phyloP scores from a whole-genome alignment of 1,140 invertebrate species.

The Heliothis virescens region DNA sequence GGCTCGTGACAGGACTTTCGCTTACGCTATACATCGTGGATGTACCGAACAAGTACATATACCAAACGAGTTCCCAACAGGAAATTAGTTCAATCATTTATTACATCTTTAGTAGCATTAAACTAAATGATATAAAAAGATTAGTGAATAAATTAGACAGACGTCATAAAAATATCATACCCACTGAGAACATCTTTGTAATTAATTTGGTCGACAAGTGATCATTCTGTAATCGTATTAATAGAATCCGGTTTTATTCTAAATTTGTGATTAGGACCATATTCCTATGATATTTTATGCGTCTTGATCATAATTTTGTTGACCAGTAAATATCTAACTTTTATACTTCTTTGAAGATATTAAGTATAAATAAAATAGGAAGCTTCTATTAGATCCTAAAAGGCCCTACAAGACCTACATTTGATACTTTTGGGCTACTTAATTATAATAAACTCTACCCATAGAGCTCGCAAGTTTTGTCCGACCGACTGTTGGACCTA shows the following conservation, averaged over 20 bases:
- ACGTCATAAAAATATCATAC: slow-evolving; percentile 40
- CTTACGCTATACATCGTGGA: neutral
- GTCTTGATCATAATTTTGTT: neutral
- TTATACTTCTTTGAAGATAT: too few species aligned
- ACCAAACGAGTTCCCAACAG: slow-evolving; percentile 40
- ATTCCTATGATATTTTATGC: neutral
- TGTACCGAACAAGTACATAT: slow-evolving; percentile 11
- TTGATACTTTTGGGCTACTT: too few species aligned
- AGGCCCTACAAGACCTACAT: too few species aligned
- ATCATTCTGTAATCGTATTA: slow-evolving; percentile 47
- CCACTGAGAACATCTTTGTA: slow-evolving; percentile 45
- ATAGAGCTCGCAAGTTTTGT: too few species aligned
- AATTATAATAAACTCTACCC: too few species aligned
- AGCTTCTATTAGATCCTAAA: too few species aligned
- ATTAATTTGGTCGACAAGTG: slow-evolving; percentile 46
- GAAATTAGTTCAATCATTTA: slow-evolving; percentile 43
- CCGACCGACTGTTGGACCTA: too few species aligned
- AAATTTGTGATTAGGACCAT: slow-evolving; percentile 38
- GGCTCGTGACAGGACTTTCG: slow-evolving; percentile 41
- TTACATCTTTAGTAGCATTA: slow-evolving; percentile 37
- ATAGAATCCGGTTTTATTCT: slow-evolving; percentile 46
- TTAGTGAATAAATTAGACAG: slow-evolving; percentile 37
- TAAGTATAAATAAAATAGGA: too few species aligned
- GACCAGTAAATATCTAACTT: too few species aligned
- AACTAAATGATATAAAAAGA: slow-evolving; percentile 44